phyloP scores from a whole-genome alignment of 2,888 invertebrate species.

The Ophioninae sp. region DNA sequence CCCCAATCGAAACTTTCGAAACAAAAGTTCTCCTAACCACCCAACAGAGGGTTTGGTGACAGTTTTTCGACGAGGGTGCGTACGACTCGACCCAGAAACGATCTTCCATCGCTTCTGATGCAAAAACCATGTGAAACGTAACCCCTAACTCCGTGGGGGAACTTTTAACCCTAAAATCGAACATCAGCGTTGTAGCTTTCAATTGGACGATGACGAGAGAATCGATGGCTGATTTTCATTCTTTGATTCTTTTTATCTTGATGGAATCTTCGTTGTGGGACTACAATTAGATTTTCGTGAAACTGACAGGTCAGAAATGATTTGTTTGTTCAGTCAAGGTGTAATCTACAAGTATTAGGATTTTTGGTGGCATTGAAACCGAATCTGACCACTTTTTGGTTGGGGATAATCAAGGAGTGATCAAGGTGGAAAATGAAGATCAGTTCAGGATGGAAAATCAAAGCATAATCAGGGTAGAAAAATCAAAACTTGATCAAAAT shows the following conservation, averaged over 20 bases:
- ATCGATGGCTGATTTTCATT: background rate
- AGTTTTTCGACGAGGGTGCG: slow-evolving; percentile 5
- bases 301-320: too few relatives aligned
- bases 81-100: background rate
- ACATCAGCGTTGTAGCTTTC: background rate
- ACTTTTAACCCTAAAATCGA: background rate
- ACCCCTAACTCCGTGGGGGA: background rate
- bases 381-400: too few relatives aligned
- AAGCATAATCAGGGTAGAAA: too few relatives aligned
- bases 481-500: too few relatives aligned
- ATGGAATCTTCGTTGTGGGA: background rate
- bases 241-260: too few relatives aligned
- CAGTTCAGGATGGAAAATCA: too few relatives aligned
- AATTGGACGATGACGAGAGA: background rate
- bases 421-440: too few relatives aligned
- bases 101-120: background rate
- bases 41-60: slow-evolving; percentile 2
- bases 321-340: too few relatives aligned
- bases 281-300: too few relatives aligned
- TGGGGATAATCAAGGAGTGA: too few relatives aligned
- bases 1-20: slow-evolving; percentile 17
- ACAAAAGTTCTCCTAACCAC: slow-evolving; percentile 29
- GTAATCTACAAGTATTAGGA: too few relatives aligned
- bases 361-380: too few relatives aligned
- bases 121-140: background rate